Evolutionary conservation across 1,140 invertebrate species (phyloP), one percentile per base, ranked within the genome.

Genomic region (Drosophila ercepeae): DNA sequence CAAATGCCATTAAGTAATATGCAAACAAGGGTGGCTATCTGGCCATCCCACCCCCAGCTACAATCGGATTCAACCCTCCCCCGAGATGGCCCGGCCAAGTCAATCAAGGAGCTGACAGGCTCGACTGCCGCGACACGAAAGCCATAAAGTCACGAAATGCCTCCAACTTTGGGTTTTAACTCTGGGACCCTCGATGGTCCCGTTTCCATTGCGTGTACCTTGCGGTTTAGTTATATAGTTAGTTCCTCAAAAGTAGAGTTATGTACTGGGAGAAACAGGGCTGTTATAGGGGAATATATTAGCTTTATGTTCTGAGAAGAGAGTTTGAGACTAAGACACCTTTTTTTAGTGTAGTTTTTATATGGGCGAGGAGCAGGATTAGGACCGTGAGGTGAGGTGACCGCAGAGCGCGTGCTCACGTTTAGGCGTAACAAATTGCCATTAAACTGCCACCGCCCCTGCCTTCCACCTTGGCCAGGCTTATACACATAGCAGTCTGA

Each of bases 351-450:
- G 54, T 39, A 39, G 11, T 1, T 4, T 1, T n/a, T 32, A 55
- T 3, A 9, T 11, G 8, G 19, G 27, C 32, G 34, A 36, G 57
- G 7, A 13, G 32, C 3, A 57, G 64, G 69, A 59, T 82, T 74
- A 77, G 64, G 59, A 45, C 64, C 70, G 27, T 48, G 48, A 60
- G 36, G 36, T 39, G 36, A 16, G 51, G 59, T 54, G 71, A 74
- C 59, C 71, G 70, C 52, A 74, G 18, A 74, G 53, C 72, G 89
- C 76, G 88, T 90, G 88, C 64, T 60, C 67, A 83, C 88, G 75
- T 90, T 90, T 90, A 90, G 88, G 88, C 88, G 88, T 90, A 90
- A 90, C 82, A 89, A 90, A 90, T 90, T 89, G 79, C 84, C 67
- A 83, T 89, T 89, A 89, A 83, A 72, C 75, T 75, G 55, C 51